These are phyloP conservation scores for Ciconia boyciana DNA, from an alignment of 2,113 vertebrate species.

Conservation along the genomic window DNA sequence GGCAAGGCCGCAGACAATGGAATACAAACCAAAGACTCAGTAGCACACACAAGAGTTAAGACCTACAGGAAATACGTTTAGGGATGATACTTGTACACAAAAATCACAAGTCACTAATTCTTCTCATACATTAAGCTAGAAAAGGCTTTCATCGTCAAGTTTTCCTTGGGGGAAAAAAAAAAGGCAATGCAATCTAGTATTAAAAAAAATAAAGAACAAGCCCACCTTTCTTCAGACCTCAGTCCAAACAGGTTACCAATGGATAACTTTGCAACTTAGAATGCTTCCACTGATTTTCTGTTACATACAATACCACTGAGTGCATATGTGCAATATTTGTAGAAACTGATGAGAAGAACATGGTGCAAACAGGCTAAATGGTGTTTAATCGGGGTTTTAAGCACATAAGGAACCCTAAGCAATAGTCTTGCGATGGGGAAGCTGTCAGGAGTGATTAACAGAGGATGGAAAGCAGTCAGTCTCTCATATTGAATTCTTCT, in stretches of 20 bases:
- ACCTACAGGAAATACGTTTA: background rate
- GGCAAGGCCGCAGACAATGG: background rate
- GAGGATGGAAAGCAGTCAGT: background rate
- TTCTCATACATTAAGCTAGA: background rate
- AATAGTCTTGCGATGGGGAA: background rate
- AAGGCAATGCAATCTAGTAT: background rate
- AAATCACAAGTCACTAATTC: background rate
- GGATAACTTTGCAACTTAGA: background rate
- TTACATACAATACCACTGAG: background rate
- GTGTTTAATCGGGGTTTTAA: background rate
- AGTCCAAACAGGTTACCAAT: background rate
- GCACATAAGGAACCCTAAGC: background rate
- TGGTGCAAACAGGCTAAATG: background rate
- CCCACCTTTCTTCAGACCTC: background rate
- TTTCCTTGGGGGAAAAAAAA: background rate
- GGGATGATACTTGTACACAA: background rate
- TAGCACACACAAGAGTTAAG: background rate
- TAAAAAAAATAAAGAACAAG: background rate
- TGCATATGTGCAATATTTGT: background rate
- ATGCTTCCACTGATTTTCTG: background rate
- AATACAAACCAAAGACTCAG: background rate
- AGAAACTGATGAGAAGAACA: background rate
- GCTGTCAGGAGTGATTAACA: background rate
- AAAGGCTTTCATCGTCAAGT: background rate
- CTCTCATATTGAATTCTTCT: background rate